phyloP scores from a whole-genome alignment of 2,888 invertebrate genomes.

The Junonia oenone region DNA sequence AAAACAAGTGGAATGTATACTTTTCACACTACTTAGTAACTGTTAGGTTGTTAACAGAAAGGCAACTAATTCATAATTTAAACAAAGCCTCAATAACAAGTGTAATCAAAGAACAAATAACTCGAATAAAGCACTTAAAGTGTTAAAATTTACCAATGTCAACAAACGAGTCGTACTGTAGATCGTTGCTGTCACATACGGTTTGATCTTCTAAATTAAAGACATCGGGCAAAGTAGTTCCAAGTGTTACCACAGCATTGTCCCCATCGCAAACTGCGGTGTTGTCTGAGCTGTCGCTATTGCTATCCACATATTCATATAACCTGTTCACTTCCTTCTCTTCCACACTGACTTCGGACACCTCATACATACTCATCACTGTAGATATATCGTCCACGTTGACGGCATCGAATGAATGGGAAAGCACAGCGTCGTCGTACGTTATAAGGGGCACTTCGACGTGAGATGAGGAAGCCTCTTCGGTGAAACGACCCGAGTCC shows the following conservation, averaged over 20 bases:
- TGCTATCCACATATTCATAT: constrained; percentile 62
- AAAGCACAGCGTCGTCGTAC: constrained; percentile 65
- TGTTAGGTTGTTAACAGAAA: constrained; percentile 8
- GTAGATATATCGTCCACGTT: constrained; percentile 46
- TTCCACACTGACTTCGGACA: constrained; percentile 29
- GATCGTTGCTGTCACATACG: constrained; percentile 57
- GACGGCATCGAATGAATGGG: constrained; percentile 56
- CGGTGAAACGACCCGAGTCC: constrained; percentile 67
- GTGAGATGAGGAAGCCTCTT: constrained; percentile 62
- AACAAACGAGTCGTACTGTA: constrained; percentile 74
- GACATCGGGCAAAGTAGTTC: constrained; percentile 29
- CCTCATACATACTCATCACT: constrained; percentile 27
- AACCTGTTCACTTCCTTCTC: constrained; percentile 35
- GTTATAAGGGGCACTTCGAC: constrained; percentile 45
- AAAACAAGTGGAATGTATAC: constrained; percentile 37
- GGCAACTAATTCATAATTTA: constrained; percentile 3
- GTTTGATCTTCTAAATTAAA: constrained; percentile 40
- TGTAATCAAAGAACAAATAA: constrained; percentile 11
- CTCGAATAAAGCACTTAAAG: constrained; percentile 4
- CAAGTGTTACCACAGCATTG: constrained; percentile 8
- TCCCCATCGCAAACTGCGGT: constrained; percentile 60
- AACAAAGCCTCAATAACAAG: constrained; percentile 12
- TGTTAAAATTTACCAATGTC: constrained; percentile 73
- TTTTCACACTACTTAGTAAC: constrained; percentile 15
- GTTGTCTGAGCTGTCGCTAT: constrained; percentile 59